Base-by-base conservation (phyloP, 2,113 vertebrate genomes). In the Balaeniceps rex region DNA sequence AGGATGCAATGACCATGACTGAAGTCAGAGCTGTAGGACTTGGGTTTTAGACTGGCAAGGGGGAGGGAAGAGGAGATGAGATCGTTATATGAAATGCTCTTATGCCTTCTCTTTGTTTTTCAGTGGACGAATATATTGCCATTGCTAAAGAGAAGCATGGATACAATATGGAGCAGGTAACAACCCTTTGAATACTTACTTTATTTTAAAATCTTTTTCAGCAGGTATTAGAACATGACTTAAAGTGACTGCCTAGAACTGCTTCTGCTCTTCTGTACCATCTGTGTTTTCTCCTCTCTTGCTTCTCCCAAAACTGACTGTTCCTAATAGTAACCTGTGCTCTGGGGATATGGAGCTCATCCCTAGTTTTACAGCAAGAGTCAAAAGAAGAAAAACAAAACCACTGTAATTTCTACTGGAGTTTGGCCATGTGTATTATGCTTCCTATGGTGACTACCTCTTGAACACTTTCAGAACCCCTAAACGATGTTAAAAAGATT, bases 121-220 rank as follows among this genome's bases (percentile, higher is more conserved):
- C 97, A 99, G 99, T 99, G 99, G 99, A 99, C 7, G 99, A 99
- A 78, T 99, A 99, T 97, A 99, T 99, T 87, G 98, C 98, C 88
- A 99, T 99, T 68, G 99, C 99, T 89, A 99, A 99, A 97, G 99
- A 99, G 97, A 99, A 99, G 93, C 99, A 99, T 51, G 99, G 99
- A 52, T 99, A 99, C 98, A 99, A 99, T 97, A 99, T 99, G 99
- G 99, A 99, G 42, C 99, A 99, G 99, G 99, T 99, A 98, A 98
- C 10, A 46, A 54, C 28, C 26, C 10, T 93, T 23, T 69, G 51
- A 79, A 78, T 86, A 52, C 40, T 69, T 61, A n/a, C 54, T 65
- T 75, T 16, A 58, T 64, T 85, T 83, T 31, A 51, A 83, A 81
- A 38, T 33, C 14, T 34, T 38, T 81, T 71, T 64, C 25, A 85